A percentile compares a stretch with the other conserved stretches of the same genome.
These are phyloP conservation scores for Cichladusa arquata DNA, from an alignment of 2,113 vertebrate genomes.

Conservation along the genomic window DNA sequence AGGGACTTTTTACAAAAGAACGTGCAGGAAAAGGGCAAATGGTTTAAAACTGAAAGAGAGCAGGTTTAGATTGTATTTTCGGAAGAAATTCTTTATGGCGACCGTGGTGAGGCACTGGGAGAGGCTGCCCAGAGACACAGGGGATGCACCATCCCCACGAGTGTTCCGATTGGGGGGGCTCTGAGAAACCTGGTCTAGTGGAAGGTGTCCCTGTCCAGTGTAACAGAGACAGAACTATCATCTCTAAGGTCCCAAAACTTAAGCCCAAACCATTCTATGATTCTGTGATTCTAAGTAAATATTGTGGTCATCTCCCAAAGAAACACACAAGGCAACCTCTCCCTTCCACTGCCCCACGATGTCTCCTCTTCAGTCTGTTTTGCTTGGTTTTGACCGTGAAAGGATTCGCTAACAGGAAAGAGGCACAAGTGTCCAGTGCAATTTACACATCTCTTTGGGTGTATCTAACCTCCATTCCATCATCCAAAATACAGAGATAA, in stretches of 20 bases:
- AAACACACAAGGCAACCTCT: background rate
- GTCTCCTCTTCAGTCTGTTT: background rate
- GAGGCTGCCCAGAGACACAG: background rate
- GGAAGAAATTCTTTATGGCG: background rate
- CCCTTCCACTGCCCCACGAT: background rate
- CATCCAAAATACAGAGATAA: background rate
- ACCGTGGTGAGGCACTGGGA: background rate
- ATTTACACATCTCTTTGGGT: background rate
- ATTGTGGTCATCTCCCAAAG: background rate
- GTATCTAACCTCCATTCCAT: background rate
- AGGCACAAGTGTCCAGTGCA: background rate
- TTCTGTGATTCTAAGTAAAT: background rate
- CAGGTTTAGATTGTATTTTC: background rate
- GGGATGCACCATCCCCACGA: background rate
- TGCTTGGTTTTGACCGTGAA: background rate
- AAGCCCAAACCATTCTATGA: background rate
- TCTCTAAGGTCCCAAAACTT: background rate
- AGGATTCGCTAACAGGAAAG: background rate
- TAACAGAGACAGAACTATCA: background rate
- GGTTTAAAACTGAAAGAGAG: background rate
- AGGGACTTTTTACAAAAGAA: background rate
- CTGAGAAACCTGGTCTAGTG: background rate
- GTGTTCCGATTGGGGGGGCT: background rate
- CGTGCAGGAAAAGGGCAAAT: background rate
- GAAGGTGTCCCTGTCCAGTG: background rate